Evolutionary conservation across 2,113 vertebrate genomes (phyloP).

Genomic region (Triplophysa siluroides): DNA sequence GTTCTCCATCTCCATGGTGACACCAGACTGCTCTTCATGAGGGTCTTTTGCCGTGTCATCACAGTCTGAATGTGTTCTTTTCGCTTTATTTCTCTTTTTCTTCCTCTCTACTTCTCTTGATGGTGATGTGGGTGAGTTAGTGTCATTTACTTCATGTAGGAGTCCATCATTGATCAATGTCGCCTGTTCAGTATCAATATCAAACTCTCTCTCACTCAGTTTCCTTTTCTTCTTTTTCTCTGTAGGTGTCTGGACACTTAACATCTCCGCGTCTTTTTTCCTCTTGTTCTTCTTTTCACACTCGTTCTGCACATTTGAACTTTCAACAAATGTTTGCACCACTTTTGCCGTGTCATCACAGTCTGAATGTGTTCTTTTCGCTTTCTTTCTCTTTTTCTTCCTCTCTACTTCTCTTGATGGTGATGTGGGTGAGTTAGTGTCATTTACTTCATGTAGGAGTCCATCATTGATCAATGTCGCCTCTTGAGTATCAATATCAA

Average conservation of each 20-base stretch:
- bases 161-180: neutral
- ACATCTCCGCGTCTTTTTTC: neutral
- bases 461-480: neutral
- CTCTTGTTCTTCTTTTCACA: neutral
- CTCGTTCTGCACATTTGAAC: too few relatives aligned
- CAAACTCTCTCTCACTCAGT: neutral
- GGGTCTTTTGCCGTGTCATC: neutral
- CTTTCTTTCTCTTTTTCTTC: constrained; percentile 25
- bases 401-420: neutral
- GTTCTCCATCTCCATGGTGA: neutral
- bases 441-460: neutral
- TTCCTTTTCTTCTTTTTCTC: constrained; percentile 11
- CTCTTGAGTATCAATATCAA: neutral
- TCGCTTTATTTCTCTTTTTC: constrained; percentile 24
- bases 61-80: neutral
- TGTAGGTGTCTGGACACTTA: neutral
- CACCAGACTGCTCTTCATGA: neutral
- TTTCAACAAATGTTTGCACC: too few relatives aligned
- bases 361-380: neutral
- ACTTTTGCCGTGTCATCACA: neutral
- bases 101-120: neutral
- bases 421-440: neutral
- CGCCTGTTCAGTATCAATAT: neutral
- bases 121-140: neutral
- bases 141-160: neutral